These are phyloP conservation scores for Carcinoscorpius rotundicauda DNA, from an alignment of 1,140 invertebrate genomes.

Conservation along the genomic window DNA sequence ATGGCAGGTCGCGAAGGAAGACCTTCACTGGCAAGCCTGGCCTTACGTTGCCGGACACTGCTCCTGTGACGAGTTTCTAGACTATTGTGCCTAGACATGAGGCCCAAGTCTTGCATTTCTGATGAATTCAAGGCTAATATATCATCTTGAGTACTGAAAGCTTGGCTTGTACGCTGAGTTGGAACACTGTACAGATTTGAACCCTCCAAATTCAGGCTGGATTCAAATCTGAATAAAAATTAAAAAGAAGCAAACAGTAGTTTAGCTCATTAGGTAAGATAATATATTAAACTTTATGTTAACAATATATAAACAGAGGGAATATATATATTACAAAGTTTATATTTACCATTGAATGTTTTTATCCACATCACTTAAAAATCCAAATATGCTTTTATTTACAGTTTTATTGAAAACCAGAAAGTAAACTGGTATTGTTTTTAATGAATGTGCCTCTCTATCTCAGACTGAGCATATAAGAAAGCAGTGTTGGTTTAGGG, in stretches of 20 bases:
- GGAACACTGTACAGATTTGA: constrained; percentile 34
- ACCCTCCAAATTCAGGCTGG: constrained; percentile 19
- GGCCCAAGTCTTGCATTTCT: constrained; percentile 10
- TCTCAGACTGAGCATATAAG: too few relatives aligned
- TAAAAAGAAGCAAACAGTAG: background rate
- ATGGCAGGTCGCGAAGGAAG: too few relatives aligned
- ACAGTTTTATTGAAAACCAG: background rate
- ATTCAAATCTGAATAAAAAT: constrained; percentile 16
- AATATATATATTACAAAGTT: too few relatives aligned
- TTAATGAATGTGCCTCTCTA: too few relatives aligned
- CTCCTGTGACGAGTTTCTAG: constrained; percentile 13
- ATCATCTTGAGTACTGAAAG: constrained; percentile 30
- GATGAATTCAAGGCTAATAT: constrained; percentile 23
- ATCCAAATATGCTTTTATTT: background rate
- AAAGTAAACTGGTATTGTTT: too few relatives aligned
- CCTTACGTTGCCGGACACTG: background rate
- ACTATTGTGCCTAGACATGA: constrained; percentile 17
- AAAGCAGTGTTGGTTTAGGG: too few relatives aligned
- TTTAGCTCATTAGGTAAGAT: background rate
- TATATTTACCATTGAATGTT: background rate
- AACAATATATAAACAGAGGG: too few relatives aligned
- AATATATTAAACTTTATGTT: too few relatives aligned
- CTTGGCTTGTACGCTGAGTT: constrained; percentile 32
- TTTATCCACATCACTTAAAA: background rate
- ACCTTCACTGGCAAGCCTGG: background rate